A percentile compares a stretch with the other conserved stretches of the same genome.
phyloP scores from a whole-genome alignment of 2,113 vertebrate species.

The Macquaria australasica region DNA sequence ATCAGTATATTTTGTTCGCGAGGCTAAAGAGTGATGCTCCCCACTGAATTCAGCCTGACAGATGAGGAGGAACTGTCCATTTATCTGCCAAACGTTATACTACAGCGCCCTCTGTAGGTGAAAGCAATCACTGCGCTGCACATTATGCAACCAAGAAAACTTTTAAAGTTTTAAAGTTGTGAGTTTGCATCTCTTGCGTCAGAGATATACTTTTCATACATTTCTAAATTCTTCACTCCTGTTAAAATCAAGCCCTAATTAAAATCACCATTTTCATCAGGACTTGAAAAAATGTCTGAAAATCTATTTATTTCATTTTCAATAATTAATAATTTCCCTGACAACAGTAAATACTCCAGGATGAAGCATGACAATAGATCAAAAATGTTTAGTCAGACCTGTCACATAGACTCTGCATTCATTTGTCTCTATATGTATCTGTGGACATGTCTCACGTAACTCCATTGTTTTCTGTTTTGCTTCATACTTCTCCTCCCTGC shows the following conservation, averaged over 20 bases:
- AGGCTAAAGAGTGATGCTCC: not conserved
- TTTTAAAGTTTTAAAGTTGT: too few species aligned
- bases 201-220: not conserved
- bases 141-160: not conserved
- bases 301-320: not conserved
- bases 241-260: not conserved
- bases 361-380: too few species aligned
- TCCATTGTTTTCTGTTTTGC: too few species aligned
- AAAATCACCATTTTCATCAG: not conserved
- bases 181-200: not conserved
- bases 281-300: not conserved
- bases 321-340: too few species aligned
- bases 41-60: not conserved
- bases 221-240: not conserved
- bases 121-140: not conserved
- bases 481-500: too few species aligned
- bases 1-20: not conserved
- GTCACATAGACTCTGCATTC: too few species aligned
- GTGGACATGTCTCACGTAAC: too few species aligned
- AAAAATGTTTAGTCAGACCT: too few species aligned
- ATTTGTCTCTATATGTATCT: too few species aligned
- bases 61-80: too few species aligned
- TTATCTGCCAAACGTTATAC: not conserved
- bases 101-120: not conserved
- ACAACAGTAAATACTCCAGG: too few species aligned